phyloP scores from a whole-genome alignment of 2,888 invertebrate species.

The Cantharis flavilabris region DNA sequence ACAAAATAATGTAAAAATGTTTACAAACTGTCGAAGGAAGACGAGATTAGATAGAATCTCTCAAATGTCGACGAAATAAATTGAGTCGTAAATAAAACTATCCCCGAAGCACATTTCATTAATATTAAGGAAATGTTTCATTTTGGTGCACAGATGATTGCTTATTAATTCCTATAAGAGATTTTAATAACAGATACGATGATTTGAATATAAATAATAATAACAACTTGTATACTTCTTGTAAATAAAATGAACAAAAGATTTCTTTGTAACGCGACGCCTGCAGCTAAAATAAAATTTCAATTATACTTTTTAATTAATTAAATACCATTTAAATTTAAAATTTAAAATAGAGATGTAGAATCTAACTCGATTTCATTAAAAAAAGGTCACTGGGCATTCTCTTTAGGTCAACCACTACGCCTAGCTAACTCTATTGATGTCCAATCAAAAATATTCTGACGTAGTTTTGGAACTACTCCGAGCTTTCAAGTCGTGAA shows the following conservation, averaged over 20 bases:
- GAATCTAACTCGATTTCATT: background rate
- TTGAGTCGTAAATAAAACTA: slow-evolving; percentile 20
- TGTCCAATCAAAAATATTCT: background rate
- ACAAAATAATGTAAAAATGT: background rate
- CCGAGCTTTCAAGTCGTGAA: background rate
- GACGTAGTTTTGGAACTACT: background rate
- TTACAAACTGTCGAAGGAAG: background rate
- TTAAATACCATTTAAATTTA: background rate
- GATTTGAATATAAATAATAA: background rate
- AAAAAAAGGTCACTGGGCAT: background rate
- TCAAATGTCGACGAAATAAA: slow-evolving; percentile 13
- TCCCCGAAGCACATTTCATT: slow-evolving; percentile 11
- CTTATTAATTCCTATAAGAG: slow-evolving; percentile 7
- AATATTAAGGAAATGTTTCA: slow-evolving; percentile 11
- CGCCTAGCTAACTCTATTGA: background rate
- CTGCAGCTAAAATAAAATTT: background rate
- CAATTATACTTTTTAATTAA: background rate
- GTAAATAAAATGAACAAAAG: background rate
- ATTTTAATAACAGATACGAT: slow-evolving; percentile 8
- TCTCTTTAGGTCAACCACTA: background rate
- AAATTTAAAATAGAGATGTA: background rate
- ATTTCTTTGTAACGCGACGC: background rate
- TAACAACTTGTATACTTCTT: background rate
- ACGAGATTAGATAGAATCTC: background rate
- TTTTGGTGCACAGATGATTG: slow-evolving; percentile 5